phyloP scores from a whole-genome alignment of 92 coral and sea anemone species.

The Palythoa grandiflora region DNA sequence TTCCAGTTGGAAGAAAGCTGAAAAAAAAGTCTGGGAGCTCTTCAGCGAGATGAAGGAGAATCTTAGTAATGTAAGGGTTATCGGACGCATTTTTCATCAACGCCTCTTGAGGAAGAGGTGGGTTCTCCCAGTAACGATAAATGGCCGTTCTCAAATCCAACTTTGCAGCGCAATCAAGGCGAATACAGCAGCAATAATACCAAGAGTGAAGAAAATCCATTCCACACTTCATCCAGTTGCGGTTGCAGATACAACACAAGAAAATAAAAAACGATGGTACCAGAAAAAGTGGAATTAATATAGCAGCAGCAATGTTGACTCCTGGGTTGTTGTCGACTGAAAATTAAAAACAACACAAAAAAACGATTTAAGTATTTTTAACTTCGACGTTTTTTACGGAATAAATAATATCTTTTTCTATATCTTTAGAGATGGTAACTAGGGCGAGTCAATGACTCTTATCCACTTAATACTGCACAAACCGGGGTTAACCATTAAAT shows the following conservation, averaged over 20 bases:
- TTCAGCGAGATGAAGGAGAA: constrained; percentile 13
- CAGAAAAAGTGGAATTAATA: not conserved
- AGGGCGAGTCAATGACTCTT: no score
- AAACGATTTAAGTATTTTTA: no score
- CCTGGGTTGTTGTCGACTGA: not conserved
- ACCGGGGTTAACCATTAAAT: no score
- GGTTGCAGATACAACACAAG: not conserved
- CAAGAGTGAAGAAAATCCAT: not conserved
- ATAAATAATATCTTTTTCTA: no score
- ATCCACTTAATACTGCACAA: no score
- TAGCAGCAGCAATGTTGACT: not conserved
- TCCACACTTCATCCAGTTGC: not conserved
- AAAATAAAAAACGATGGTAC: not conserved
- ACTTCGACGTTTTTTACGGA: no score
- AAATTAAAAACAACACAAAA: no score
- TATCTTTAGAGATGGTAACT: not conserved
- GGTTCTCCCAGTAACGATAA: constrained; percentile 25
- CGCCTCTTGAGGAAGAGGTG: not conserved
- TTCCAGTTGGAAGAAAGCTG: constrained; percentile 33
- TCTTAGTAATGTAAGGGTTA: constrained; percentile 18
- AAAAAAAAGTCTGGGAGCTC: constrained; percentile 25
- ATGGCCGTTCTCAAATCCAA: not conserved
- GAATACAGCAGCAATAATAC: constrained; percentile 22
- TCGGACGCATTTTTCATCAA: not conserved
- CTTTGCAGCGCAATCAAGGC: constrained; percentile 30